Base-by-base conservation (phyloP, 53 echinoderm and acorn worm species). In the Paracentrotus lividus region DNA sequence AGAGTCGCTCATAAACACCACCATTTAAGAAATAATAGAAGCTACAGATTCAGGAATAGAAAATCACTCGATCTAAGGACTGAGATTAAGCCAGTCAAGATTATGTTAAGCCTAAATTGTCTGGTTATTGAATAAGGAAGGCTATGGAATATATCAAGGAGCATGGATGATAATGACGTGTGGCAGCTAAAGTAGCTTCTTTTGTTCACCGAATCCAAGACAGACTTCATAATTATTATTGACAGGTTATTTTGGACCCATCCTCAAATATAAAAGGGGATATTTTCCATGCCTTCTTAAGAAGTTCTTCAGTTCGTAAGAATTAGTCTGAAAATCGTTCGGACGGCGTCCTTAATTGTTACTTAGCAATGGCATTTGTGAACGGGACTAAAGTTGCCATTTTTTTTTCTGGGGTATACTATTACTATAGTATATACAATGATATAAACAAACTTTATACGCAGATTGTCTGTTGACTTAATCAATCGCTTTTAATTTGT, bases 71-170 rank as follows among this genome's bases (percentile, higher is more conserved):
- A 13, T 72, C 38, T 12, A 5, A 64, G 13, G 21, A 14, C 40
- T 10, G 72, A 64, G 10, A 38, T 72, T 36, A 38, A 38, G 72
- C 40, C 72, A 72, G 18, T 72, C 40, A 72, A 26, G 72, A 72
- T 72, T 72, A 72, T 72, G 72, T 21, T 72, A 64, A 64, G 31
- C 64, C 64, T 64, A 8, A 64, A 72, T 72, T 40, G 72, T 36
- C 72, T 72, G 72, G 1, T n/a, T n/a, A n/a, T 67, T 7, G 21
- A 13, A 67, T 32, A 67, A 67, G 0, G 32, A 18, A 72, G 40
- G 21, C 20, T 38, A 72, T 36, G n/a, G n/a, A n/a, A n/a, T n/a
- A n/a, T n/a, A n/a, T n/a, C n/a, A n/a, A n/a, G n/a, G n/a, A n/a
- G n/a, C n/a, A n/a, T 12, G 18, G 72, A 40, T 5, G 1, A 40